Evolutionary conservation across 64 coral and sea anemone species (phyloP).

Genomic region (Dendronephthya gigantea): DNA sequence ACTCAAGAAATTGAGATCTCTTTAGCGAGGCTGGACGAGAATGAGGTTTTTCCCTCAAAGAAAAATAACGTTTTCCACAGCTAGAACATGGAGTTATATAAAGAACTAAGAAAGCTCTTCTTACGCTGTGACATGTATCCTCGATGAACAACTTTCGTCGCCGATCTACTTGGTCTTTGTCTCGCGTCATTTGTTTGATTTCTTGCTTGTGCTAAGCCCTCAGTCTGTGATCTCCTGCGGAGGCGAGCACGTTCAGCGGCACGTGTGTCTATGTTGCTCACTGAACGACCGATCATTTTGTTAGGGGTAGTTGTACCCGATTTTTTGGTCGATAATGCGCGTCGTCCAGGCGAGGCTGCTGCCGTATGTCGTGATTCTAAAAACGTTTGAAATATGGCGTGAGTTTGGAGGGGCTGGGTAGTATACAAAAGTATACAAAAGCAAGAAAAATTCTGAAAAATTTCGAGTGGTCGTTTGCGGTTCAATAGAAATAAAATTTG

Average conservation of each 20-base stretch:
- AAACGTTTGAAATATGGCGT: background rate
- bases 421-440: background rate
- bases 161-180: background rate
- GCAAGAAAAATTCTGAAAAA: too few species aligned
- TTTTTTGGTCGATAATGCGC: background rate
- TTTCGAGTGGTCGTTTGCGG: too few species aligned
- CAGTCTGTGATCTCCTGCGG: constrained; percentile 40
- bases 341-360: constrained; percentile 1
- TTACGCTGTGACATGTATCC: constrained; percentile 70
- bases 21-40: background rate
- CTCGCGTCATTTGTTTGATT: background rate
- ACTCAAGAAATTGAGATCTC: background rate
- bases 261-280: constrained; percentile 56
- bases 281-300: constrained; percentile 41
- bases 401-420: background rate
- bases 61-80: background rate
- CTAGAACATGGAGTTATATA: too few species aligned
- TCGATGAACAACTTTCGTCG: background rate
- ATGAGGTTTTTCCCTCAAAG: too few species aligned
- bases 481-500: too few species aligned
- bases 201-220: background rate
- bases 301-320: constrained; percentile 39
- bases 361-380: constrained; percentile 35
- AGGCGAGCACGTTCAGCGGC: constrained; percentile 47
- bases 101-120: too few species aligned